Evolutionary conservation across 2,113 vertebrate genomes (phyloP), one percentile per base, ranked within the genome.

Genomic region (Okapia johnstoni): DNA sequence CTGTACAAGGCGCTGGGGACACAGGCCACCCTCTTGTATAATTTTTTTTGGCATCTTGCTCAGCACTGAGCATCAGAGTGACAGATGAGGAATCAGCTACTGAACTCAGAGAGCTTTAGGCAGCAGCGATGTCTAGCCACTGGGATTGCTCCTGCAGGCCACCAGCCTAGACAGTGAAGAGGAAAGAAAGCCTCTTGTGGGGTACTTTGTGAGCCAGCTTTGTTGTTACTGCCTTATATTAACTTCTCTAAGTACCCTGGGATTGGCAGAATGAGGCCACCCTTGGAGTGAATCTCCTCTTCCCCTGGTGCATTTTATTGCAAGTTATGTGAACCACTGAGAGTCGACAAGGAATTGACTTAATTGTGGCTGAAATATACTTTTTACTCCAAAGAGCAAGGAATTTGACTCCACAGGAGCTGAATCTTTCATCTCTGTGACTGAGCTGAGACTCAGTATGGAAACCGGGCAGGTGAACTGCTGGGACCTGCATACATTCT

Each of bases 261-360:
- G n/a, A 4, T 25, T 40, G 15, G 1, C 2, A 7, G 46, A 33
- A 61, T 1, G 10, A 10, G 5, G 28, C 30, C n/a, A 36, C 19
- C 33, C 9, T 58, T 11, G 6, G 16, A 3, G 5, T 50, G 50
- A 46, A 4, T 11, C 16, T n/a, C 83, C 12, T 36, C 55, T 70
- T 33, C 28, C 8, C 3, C 1, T 26, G 2, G 7, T 43, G 5
- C 33, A 17, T 63, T 79, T 89, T 46, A 48, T 23, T 48, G 26
- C 26, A 60, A 55, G n/a, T 57, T 57, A 76, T 19, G 11, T 87
- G 63, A 94, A 50, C 6, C 21, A 19, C 23, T 58, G 60, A 73
- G 52, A 57, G 26, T 16, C 12, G 2, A 52, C 17, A 70, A 83
- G 25, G 15, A 77, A 83, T 28, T 91, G 46, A 54, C n/a, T 79